A percentile compares a stretch with the other conserved stretches of the same genome.
These are phyloP conservation scores for Aspidiotus rigidus DNA, from an alignment of 2,888 invertebrate species.

Conservation along the genomic window DNA sequence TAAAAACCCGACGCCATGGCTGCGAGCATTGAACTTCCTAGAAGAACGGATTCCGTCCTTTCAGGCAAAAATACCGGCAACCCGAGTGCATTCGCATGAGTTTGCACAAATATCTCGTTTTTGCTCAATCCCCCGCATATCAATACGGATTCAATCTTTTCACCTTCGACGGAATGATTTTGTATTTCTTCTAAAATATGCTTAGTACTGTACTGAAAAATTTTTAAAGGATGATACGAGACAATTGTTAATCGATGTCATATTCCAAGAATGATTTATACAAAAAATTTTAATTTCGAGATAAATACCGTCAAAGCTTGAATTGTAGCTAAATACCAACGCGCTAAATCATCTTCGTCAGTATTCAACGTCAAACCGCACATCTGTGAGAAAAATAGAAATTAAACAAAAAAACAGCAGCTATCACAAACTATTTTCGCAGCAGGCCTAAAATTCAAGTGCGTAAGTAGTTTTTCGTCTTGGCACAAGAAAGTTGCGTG, in stretches of 20 bases:
- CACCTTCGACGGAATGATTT: conserved; percentile 50
- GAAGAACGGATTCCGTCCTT: conserved; percentile 73
- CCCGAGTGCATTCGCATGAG: conserved; percentile 75
- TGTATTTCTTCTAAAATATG: conserved; percentile 73
- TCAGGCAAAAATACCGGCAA: conserved; percentile 70
- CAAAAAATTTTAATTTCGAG: too few relatives aligned
- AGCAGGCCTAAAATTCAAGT: too few relatives aligned
- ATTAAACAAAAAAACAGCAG: conserved; percentile 4
- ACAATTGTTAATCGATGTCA: too few relatives aligned
- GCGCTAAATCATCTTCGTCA: conserved; percentile 66
- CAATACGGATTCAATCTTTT: conserved; percentile 59
- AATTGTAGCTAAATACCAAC: conserved; percentile 74
- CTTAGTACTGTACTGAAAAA: conserved; percentile 77
- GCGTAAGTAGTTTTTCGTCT: too few relatives aligned
- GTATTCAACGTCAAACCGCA: conserved; percentile 65
- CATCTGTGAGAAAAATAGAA: conserved; percentile 48
- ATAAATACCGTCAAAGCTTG: conserved; percentile 76
- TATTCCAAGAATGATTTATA: too few relatives aligned
- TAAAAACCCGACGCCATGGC: conserved; percentile 69
- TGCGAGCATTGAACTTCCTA: conserved; percentile 81
- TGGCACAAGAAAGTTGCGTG: too few relatives aligned
- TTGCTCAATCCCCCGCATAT: conserved; percentile 86
- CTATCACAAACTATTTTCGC: too few relatives aligned
- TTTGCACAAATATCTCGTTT: conserved; percentile 74
- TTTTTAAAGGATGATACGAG: too few relatives aligned